Conservation (phyloP, 2,113 vertebrate genomes). For the Paramormyrops kingsleyae region DNA sequence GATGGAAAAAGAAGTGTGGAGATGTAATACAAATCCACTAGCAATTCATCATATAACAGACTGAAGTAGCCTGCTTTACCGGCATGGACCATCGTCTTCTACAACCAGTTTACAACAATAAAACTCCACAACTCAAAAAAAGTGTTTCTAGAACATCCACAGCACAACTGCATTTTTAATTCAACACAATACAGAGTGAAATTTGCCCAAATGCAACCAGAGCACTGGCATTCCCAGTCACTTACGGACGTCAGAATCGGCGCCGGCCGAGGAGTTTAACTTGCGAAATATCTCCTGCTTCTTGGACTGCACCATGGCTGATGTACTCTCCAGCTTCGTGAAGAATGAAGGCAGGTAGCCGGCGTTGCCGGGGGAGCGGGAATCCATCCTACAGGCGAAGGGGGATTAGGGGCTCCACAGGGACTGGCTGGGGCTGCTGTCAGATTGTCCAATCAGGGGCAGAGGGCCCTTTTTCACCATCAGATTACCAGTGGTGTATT, state of each 20-base stretch:
- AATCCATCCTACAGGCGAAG: slow-evolving; percentile 73
- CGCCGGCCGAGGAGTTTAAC: slow-evolving; percentile 90
- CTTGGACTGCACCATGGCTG: slow-evolving; percentile 95
- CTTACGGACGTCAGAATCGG: slow-evolving; percentile 97
- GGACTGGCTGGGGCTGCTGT: not conserved
- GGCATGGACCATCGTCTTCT: not conserved
- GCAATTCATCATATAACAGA: not conserved
- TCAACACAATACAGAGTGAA: not conserved
- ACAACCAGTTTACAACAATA: not conserved
- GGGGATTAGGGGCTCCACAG: slow-evolving; percentile 19
- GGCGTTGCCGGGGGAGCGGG: slow-evolving; percentile 84
- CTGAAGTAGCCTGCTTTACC: not conserved
- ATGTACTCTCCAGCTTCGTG: slow-evolving; percentile 95
- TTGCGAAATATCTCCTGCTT: slow-evolving; percentile 99
- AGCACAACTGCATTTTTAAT: not conserved
- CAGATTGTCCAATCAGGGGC: not conserved
- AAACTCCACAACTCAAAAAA: not conserved
- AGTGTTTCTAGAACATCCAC: not conserved
- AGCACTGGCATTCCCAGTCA: slow-evolving; percentile 39
- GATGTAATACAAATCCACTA: not conserved
- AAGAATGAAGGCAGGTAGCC: slow-evolving; percentile 93
- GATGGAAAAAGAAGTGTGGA: not conserved
- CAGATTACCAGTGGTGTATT: not conserved
- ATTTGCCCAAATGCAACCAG: not conserved
- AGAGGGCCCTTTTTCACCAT: not conserved